Evolutionary conservation across 2,888 invertebrate species (phyloP).

Genomic region (Melipona bicolor): DNA sequence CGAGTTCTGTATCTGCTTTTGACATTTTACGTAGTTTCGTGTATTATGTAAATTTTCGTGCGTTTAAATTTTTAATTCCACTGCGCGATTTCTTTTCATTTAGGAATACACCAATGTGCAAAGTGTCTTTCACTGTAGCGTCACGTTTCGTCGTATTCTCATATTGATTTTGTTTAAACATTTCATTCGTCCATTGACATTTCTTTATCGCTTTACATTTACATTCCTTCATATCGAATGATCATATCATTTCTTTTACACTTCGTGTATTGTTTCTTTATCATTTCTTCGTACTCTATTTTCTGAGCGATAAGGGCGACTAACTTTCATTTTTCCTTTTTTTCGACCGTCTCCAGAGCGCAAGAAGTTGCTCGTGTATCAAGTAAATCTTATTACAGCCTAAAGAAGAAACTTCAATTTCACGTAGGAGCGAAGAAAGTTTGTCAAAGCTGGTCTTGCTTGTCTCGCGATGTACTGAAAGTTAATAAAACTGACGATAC

Average conservation of each 20-base stretch:
- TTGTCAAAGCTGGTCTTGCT: neutral
- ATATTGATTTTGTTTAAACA: no score
- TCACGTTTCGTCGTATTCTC: no score
- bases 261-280: neutral
- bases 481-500: neutral
- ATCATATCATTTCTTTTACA: neutral
- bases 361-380: neutral
- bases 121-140: no score
- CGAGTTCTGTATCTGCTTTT: no score
- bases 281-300: neutral
- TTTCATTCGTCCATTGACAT: no score
- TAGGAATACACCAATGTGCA: no score
- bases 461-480: neutral
- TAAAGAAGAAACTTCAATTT: conserved; percentile 3
- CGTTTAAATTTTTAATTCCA: no score
- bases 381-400: neutral
- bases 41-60: no score
- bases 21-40: no score
- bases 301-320: neutral
- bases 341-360: neutral
- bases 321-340: neutral
- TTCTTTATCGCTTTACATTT: no score
- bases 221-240: neutral
- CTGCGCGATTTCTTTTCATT: no score
- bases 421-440: neutral